Evolutionary conservation across 2,888 invertebrate species (phyloP).

Genomic region (Ptilodon capucinus): DNA sequence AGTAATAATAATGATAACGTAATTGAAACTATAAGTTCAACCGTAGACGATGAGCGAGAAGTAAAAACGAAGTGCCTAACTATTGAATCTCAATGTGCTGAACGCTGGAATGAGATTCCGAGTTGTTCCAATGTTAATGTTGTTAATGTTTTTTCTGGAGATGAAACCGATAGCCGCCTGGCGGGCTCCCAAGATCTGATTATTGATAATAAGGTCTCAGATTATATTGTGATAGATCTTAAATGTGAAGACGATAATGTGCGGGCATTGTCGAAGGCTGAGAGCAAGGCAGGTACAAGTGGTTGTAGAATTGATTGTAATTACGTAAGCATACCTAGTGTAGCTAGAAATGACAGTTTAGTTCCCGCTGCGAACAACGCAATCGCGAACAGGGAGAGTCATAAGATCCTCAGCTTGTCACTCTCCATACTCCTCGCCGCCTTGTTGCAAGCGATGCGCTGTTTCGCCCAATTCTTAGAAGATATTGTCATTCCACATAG

Average conservation of each 20-base stretch:
- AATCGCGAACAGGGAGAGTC: slow-evolving; percentile 67
- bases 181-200: slow-evolving; percentile 34
- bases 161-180: slow-evolving; percentile 35
- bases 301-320: slow-evolving; percentile 58
- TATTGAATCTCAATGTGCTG: slow-evolving; percentile 59
- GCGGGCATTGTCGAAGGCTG: slow-evolving; percentile 43
- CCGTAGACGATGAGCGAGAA: slow-evolving; percentile 46
- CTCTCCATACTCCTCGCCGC: slow-evolving; percentile 84
- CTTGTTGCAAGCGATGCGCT: slow-evolving; percentile 83
- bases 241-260: slow-evolving; percentile 63
- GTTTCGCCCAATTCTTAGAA: slow-evolving; percentile 84
- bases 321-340: slow-evolving; percentile 59
- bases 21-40: slow-evolving; percentile 45
- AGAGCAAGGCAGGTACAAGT: slow-evolving; percentile 53
- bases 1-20: slow-evolving; percentile 48
- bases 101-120: slow-evolving; percentile 75
- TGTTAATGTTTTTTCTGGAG: slow-evolving; percentile 54
- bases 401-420: slow-evolving; percentile 83
- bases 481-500: slow-evolving; percentile 79
- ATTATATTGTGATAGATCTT: slow-evolving; percentile 75
- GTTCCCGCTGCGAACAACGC: slow-evolving; percentile 75
- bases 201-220: slow-evolving; percentile 44
- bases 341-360: slow-evolving; percentile 64
- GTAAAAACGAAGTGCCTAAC: slow-evolving; percentile 76
- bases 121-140: slow-evolving; percentile 69